Evolutionary conservation across 2,797 vertebrate species (phyloP).

Genomic region (Uromys caudimaculatus): DNA sequence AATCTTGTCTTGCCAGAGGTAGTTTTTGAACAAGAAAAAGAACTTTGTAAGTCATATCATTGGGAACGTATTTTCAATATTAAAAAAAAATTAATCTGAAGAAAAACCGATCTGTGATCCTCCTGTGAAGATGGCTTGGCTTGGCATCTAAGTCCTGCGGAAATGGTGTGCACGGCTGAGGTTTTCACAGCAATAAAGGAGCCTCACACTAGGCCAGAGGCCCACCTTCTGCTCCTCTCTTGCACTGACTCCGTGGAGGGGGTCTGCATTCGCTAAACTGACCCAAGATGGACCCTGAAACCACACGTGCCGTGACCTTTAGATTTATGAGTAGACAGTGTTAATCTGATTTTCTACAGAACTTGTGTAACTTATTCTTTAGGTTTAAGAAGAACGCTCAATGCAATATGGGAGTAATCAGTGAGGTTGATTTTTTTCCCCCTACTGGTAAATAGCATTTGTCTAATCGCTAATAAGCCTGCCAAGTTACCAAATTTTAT

Average conservation of each 20-base stretch:
- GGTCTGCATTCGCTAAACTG: conserved; percentile 44
- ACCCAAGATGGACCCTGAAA: conserved; percentile 33
- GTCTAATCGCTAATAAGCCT: conserved; percentile 79
- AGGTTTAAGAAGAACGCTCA: conserved; percentile 83
- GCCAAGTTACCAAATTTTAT: conserved; percentile 78
- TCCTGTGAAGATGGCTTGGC: conserved; percentile 27
- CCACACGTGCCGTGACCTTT: conserved; percentile 82
- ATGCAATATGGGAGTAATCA: conserved; percentile 91
- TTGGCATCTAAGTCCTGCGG: conserved; percentile 28
- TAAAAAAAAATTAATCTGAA: conserved; percentile 51
- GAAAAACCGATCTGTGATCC: conserved; percentile 58
- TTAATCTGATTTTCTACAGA: conserved; percentile 86
- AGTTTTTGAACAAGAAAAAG: conserved; percentile 66
- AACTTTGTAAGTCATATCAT: conserved; percentile 50
- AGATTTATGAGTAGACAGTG: conserved; percentile 82
- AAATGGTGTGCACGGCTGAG: conserved; percentile 61
- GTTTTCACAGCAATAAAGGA: conserved; percentile 78
- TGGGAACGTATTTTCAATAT: conserved; percentile 74
- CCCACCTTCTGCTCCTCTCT: conserved; percentile 67
- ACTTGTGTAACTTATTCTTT: conserved; percentile 87
- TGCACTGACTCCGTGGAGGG: conserved; percentile 73
- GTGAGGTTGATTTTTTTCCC: conserved; percentile 87
- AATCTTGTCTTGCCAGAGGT: conserved; percentile 58
- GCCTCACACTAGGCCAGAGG: neutral
- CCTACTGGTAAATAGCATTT: conserved; percentile 90